These are phyloP conservation scores for Dascyllus trimaculatus DNA, from an alignment of 2,113 vertebrate genomes.

Conservation along the genomic window DNA sequence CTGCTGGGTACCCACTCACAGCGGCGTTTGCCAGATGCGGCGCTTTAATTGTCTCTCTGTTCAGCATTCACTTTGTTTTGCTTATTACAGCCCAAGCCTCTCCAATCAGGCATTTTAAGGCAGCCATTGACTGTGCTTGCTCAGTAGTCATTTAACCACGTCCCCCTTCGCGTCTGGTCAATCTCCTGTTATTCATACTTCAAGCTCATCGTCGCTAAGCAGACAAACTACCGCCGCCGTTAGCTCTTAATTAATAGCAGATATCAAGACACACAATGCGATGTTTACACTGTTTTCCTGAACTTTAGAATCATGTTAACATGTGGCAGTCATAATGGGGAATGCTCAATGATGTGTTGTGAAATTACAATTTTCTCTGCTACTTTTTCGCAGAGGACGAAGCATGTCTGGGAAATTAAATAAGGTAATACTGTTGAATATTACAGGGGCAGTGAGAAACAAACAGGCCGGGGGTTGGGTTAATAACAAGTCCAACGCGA, in stretches of 20 bases:
- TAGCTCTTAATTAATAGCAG: constrained; percentile 59
- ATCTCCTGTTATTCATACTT: constrained; percentile 62
- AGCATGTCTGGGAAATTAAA: constrained; percentile 41
- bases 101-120: constrained; percentile 50
- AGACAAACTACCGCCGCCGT: constrained; percentile 28
- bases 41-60: constrained; percentile 66
- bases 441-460: constrained; percentile 36
- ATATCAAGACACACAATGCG: constrained; percentile 46
- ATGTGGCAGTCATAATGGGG: constrained; percentile 30
- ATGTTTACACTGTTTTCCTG: constrained; percentile 20
- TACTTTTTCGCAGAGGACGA: constrained; percentile 18
- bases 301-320: constrained; percentile 42
- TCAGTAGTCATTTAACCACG: constrained; percentile 58
- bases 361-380: constrained; percentile 49
- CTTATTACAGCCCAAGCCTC: constrained; percentile 52
- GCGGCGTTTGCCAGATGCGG: constrained; percentile 57
- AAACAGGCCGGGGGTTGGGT: constrained; percentile 37
- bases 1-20: constrained; percentile 24
- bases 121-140: constrained; percentile 35
- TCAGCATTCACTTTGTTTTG: constrained; percentile 61
- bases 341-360: constrained; percentile 28
- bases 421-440: constrained; percentile 45
- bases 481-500: constrained; percentile 58
- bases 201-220: constrained; percentile 62
- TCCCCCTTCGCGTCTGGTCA: constrained; percentile 48